phyloP scores from a whole-genome alignment of 2,113 vertebrate genomes.

The Muntiacus reevesi region DNA sequence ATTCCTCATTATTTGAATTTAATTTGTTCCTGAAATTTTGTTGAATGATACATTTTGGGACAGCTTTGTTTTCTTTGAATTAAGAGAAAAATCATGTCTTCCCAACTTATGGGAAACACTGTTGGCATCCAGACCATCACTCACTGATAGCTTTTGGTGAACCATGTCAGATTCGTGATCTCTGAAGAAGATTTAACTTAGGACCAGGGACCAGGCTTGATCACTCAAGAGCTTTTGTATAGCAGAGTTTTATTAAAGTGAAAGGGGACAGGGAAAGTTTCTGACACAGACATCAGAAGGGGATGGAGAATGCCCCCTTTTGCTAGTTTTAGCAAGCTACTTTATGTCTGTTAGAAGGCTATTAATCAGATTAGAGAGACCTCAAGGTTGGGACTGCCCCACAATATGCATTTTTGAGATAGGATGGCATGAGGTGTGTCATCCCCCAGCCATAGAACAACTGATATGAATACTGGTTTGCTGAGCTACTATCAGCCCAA shows the following conservation, averaged over 20 bases:
- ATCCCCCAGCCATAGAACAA: background rate
- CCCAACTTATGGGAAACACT: background rate
- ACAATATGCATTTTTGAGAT: background rate
- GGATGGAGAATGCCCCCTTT: background rate
- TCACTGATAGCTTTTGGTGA: rapidly evolving
- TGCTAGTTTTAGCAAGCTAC: background rate
- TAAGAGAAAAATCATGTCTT: background rate
- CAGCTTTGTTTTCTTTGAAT: background rate
- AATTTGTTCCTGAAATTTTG: background rate
- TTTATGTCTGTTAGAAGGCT: background rate
- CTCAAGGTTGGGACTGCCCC: background rate
- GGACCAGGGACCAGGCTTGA: background rate
- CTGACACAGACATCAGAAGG: background rate
- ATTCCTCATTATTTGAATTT: background rate
- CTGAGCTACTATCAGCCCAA: background rate
- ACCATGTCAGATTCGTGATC: background rate
- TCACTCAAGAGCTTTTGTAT: background rate
- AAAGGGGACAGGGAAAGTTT: background rate
- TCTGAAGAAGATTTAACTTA: background rate
- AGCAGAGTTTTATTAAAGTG: background rate
- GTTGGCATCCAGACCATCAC: background rate
- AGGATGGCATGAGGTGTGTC: background rate
- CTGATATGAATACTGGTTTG: background rate
- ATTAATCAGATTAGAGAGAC: background rate
- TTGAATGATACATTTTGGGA: background rate